Base-by-base conservation (phyloP, 2,888 invertebrate genomes). In the Nemurella pictetii region DNA sequence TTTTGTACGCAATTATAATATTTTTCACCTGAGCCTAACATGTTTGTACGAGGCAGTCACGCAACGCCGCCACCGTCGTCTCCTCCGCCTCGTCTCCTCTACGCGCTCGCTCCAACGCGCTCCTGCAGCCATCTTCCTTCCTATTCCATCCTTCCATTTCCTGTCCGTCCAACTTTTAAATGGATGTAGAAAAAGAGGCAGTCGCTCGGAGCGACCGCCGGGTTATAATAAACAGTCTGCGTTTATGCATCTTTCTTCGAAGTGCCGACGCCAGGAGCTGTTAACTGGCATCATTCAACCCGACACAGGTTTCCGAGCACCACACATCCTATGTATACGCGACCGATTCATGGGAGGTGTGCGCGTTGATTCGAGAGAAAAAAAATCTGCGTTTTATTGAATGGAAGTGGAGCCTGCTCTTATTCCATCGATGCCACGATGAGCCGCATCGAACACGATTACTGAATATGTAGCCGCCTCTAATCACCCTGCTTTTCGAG, bases 141-240 rank as follows among this genome's bases (percentile, higher is more conserved):
- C 80, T 80, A 2, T 7, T 80, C 80, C n/a, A 29, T 28, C 32
- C 32, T 35, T 80, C 80, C 80, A 80, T 26, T 80, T 80, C 80
- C 80, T 80, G 30, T 26, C 80, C 80, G 9, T 80, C 32, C 80
- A 80, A 80, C 32, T 80, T 78, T 35, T 80, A 30, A 80, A 80
- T 80, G 35, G 75, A 28, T 25, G 28, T 27, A 75, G 28, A 75
- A 75, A 28, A 26, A 35, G 32, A 32, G 32, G 26, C 80, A 80
- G 80, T 30, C 35, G 80, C 80, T 80, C 80, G 7, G 26, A 28
- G 75, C 75, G 75, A 75, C 26, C 28, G 75, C 30, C 80, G 32
- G 80, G 80, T 28, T 35, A 80, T 35, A 77, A 77, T 77, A 80
- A 80, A 80, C 80, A 35, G 30, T 35, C 32, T n/a, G 35, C 26